Percentiles rank a stretch among this genome's conserved stretches.
These are phyloP conservation scores for Ancistrus triradiatus DNA, from an alignment of 2,113 vertebrate genomes.

Conservation along the genomic window DNA sequence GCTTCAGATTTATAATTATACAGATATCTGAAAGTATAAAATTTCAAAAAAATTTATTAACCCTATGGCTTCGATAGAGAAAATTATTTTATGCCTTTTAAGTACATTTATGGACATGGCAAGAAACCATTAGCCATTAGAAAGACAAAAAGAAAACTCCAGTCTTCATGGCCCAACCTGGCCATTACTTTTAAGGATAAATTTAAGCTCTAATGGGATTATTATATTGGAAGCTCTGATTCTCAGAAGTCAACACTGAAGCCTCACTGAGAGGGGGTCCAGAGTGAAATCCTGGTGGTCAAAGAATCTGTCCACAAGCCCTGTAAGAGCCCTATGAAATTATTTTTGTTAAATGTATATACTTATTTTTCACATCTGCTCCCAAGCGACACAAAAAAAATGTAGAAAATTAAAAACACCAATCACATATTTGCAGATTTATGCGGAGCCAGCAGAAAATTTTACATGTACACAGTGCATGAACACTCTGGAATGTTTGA, in stretches of 20 bases:
- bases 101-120: slow-evolving; percentile 14
- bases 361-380: slow-evolving; percentile 13
- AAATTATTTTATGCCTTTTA: not conserved
- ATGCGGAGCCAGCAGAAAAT: not conserved
- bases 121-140: slow-evolving; percentile 1
- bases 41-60: no score
- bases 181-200: slow-evolving; percentile 10
- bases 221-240: slow-evolving; percentile 23
- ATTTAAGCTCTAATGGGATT: not conserved
- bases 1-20: slow-evolving; percentile 61
- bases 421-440: not conserved
- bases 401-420: not conserved
- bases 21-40: slow-evolving; percentile 33
- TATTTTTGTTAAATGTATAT: slow-evolving; percentile 20
- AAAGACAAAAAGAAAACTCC: slow-evolving; percentile 7
- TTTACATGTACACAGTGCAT: slow-evolving; percentile 1
- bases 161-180: slow-evolving; percentile 12
- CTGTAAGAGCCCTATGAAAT: slow-evolving; percentile 46
- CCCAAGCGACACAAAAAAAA: slow-evolving; percentile 21
- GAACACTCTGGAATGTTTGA: slow-evolving; percentile 60
- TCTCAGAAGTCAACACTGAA: slow-evolving; percentile 17
- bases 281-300: slow-evolving; percentile 33
- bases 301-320: slow-evolving; percentile 56
- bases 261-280: slow-evolving; percentile 5
- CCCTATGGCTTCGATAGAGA: slow-evolving; percentile 48